Base-by-base conservation (phyloP, 2,888 invertebrate species). In the Cylloceria caligata region DNA sequence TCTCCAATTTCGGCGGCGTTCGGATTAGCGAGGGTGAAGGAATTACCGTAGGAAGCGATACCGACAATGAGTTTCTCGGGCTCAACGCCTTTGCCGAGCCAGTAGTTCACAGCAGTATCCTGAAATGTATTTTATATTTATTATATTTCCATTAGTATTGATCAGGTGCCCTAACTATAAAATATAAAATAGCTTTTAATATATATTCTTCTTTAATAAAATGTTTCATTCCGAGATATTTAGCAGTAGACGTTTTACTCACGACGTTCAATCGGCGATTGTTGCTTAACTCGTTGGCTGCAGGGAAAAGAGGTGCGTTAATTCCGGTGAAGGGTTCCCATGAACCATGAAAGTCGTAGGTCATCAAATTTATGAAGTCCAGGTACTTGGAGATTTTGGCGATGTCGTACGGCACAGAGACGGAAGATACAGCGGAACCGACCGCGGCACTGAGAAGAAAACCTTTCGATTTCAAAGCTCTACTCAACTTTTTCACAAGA, bases 261-360 rank as follows among this genome's bases (percentile, higher is more conserved):
- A 94, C 94, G 49, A 94, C 93, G 83, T 93, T 94, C 4, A 94
- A 89, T 42, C 87, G 83, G 19, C 88, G 88, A 3, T 89, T 86
- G 0, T 84, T 85, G 1, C 86, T 87, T 1, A 81, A 80, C 42
- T 93, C 93, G 24, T 88, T 80, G 0, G 88, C 34, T 0, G 87
- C 88, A 0, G 92, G 89, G 82, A 94, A 94, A 0, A 97, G 93
- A 0, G 96, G 95, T 0, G 96, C 94, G 88, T 96, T 96, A 73
- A 95, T 94, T 0, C 96, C 96, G 0, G 96, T 95, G 0, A 92
- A 92, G 0, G 89, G 67, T 60, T 96, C 96, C 95, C 95, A 96
- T 0, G 95, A 91, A 0, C 96, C 96, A 86, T 96, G 95, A 86
- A 96, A 93, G 88, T 96, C 96, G 86, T 97, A 97, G 0, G 96